A percentile compares a stretch with the other conserved stretches of the same genome.
Evolutionary conservation across 1,140 invertebrate genomes (phyloP).

Genomic region (Dendroctonus valens): DNA sequence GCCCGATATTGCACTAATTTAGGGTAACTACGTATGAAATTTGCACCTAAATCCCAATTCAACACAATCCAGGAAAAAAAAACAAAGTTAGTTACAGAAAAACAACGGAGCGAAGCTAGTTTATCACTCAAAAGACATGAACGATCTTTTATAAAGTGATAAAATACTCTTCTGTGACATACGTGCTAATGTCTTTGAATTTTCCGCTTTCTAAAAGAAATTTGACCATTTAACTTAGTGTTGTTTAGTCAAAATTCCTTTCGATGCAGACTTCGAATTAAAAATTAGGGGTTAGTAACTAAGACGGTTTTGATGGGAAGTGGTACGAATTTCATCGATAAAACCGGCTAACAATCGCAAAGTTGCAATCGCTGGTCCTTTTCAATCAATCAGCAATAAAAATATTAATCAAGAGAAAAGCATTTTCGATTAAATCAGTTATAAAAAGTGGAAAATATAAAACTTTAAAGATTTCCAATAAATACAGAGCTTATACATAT

Average conservation of each 20-base stretch:
- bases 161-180: not conserved
- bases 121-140: not conserved
- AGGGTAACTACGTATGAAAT: slow-evolving; percentile 47
- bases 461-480: slow-evolving; percentile 49
- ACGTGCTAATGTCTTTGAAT: slow-evolving; percentile 6
- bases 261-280: not conserved
- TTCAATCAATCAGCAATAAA: slow-evolving; percentile 30
- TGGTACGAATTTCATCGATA: slow-evolving; percentile 24
- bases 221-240: not conserved
- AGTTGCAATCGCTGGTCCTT: slow-evolving; percentile 36
- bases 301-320: slow-evolving; percentile 12
- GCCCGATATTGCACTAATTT: slow-evolving; percentile 50
- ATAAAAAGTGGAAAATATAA: slow-evolving; percentile 52
- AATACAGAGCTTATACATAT: slow-evolving; percentile 47
- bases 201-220: not conserved
- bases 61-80: slow-evolving; percentile 17
- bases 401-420: slow-evolving; percentile 45
- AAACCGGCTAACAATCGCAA: slow-evolving; percentile 30
- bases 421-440: slow-evolving; percentile 45
- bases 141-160: no score
- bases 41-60: slow-evolving; percentile 22
- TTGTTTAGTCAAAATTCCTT: not conserved
- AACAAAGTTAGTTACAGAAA: slow-evolving; percentile 1
- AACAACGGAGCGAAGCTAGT: not conserved
- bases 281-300: slow-evolving; percentile 1